Percentiles rank a stretch among this genome's conserved stretches.
Conservation (phyloP, 1,140 invertebrate species). For the Bombus pyrosoma region DNA sequence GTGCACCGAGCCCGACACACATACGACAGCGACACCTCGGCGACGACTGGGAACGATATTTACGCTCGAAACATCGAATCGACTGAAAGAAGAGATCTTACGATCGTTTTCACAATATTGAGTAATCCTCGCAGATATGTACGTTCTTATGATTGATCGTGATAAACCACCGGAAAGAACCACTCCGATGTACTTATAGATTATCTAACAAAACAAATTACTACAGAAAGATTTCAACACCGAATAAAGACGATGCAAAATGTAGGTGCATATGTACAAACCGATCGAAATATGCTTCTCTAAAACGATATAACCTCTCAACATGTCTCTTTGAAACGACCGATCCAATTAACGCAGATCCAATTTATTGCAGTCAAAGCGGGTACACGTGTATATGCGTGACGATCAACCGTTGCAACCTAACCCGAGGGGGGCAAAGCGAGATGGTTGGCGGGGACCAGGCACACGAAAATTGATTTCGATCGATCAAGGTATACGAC, state of each 20-base stretch:
- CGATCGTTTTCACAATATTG: conserved; percentile 13
- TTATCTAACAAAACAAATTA: neutral
- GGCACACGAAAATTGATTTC: conserved; percentile 31
- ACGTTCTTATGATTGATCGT: neutral
- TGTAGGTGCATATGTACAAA: neutral
- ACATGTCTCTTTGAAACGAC: conserved; percentile 4
- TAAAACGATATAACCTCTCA: conserved; percentile 9
- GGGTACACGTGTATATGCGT: neutral
- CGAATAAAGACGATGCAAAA: neutral
- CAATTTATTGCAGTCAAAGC: neutral
- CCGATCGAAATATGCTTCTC: neutral
- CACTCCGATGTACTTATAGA: neutral
- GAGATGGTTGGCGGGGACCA: neutral
- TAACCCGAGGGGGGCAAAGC: neutral
- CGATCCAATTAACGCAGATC: conserved; percentile 7
- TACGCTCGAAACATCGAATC: neutral
- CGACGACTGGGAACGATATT: neutral
- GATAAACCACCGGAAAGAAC: conserved; percentile 18
- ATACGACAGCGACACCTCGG: conserved; percentile 11
- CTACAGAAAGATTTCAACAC: neutral
- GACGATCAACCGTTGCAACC: conserved; percentile 1
- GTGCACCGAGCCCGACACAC: neutral
- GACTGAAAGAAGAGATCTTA: neutral
- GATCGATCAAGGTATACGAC: neutral
- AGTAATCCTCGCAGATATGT: neutral